Conservation (phyloP, 2,888 invertebrate genomes). For the Autographa pulchrina region DNA sequence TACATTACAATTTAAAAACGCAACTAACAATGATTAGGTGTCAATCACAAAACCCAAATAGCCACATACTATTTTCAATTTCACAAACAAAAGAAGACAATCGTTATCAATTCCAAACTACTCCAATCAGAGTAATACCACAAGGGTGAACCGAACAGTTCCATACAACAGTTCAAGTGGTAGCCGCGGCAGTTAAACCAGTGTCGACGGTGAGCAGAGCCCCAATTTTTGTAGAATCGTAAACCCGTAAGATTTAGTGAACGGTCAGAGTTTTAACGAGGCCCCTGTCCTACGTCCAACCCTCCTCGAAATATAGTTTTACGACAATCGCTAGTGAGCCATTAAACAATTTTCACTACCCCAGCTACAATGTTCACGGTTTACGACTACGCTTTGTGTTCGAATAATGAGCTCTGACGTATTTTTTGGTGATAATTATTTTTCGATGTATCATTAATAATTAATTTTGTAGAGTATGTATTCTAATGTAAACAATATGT, state of each 20-base stretch:
- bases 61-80: neutral
- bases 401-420: constrained; percentile 34
- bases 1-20: too few species aligned
- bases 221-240: constrained; percentile 86
- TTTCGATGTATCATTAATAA: neutral
- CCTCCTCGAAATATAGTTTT: constrained; percentile 82
- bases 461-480: too few species aligned
- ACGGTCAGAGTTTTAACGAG: constrained; percentile 85
- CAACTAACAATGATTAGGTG: too few species aligned
- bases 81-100: constrained; percentile 20
- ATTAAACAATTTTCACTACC: constrained; percentile 73
- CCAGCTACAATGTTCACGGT: constrained; percentile 66
- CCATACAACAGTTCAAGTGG: constrained; percentile 13
- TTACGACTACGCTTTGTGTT: constrained; percentile 51
- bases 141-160: constrained; percentile 23
- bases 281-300: constrained; percentile 66
- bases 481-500: too few species aligned
- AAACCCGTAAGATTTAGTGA: constrained; percentile 86
- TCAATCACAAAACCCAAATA: neutral
- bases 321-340: constrained; percentile 81
- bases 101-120: constrained; percentile 40
- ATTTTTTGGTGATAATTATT: neutral
- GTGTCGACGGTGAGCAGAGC: constrained; percentile 29
- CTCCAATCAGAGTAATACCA: constrained; percentile 27
- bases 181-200: constrained; percentile 17